A percentile compares a stretch with the other conserved stretches of the same genome.
Evolutionary conservation across 2,113 vertebrate genomes (phyloP).

Genomic region (Maccullochella peelii): DNA sequence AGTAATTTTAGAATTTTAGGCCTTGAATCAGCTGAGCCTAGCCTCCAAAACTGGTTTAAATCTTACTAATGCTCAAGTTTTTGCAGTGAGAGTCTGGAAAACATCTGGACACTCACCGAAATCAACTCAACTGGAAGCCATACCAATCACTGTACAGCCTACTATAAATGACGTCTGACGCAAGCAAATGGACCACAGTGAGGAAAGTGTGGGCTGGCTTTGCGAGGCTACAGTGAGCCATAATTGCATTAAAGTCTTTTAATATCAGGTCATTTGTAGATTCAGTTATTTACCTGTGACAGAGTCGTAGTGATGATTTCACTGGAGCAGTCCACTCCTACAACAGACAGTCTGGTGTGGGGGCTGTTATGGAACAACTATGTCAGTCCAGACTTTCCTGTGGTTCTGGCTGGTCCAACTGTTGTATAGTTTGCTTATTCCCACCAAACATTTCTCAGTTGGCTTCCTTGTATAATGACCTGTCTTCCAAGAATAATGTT

Average conservation of each 20-base stretch:
- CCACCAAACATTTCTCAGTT: slow-evolving; percentile 69
- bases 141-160: neutral
- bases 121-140: neutral
- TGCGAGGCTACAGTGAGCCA: slow-evolving; percentile 2
- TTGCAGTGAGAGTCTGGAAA: neutral
- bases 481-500: slow-evolving; percentile 81
- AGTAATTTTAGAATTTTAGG: neutral
- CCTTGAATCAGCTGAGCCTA: too few species aligned
- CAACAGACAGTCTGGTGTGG: slow-evolving; percentile 8
- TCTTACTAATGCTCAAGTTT: too few species aligned
- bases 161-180: neutral
- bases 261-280: neutral
- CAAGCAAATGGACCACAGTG: slow-evolving; percentile 1
- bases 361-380: slow-evolving; percentile 40
- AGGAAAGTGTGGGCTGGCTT: slow-evolving; percentile 36
- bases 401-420: slow-evolving; percentile 54
- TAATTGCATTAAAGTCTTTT: slow-evolving; percentile 10
- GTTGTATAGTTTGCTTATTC: slow-evolving; percentile 63
- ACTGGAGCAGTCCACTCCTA: slow-evolving; percentile 2
- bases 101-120: slow-evolving; percentile 23
- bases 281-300: slow-evolving; percentile 14
- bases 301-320: neutral
- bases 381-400: slow-evolving; percentile 61
- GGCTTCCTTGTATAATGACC: slow-evolving; percentile 75
- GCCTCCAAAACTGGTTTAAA: too few species aligned